These are phyloP conservation scores for Polydrusus cervinus DNA, from an alignment of 2,888 invertebrate genomes.

Conservation along the genomic window DNA sequence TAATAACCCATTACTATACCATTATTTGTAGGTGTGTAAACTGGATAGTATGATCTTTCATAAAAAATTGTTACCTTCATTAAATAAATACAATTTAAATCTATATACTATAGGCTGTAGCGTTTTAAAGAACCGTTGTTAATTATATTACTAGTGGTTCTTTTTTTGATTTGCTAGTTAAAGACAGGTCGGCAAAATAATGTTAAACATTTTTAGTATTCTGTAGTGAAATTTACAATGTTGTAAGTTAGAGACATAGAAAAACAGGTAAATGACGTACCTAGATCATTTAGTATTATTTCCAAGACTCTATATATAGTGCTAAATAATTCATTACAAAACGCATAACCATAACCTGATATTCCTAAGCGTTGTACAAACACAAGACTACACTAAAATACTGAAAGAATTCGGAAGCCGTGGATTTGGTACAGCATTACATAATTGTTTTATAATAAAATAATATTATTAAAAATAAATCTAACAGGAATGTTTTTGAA, in stretches of 20 bases:
- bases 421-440: no score
- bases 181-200: slow-evolving; percentile 37
- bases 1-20: not conserved
- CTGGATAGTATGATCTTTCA: slow-evolving; percentile 39
- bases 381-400: no score
- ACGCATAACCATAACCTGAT: no score
- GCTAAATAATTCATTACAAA: no score
- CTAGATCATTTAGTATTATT: no score
- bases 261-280: no score
- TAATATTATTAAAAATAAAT: no score
- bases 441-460: no score
- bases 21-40: slow-evolving; percentile 36
- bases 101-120: slow-evolving; percentile 41
- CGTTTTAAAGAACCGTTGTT: slow-evolving; percentile 52
- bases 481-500: no score
- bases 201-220: slow-evolving; percentile 5
- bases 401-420: no score
- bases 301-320: no score
- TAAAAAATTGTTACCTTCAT: slow-evolving; percentile 52
- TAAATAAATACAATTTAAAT: slow-evolving; percentile 46
- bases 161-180: slow-evolving; percentile 42
- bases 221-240: not conserved
- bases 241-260: not conserved
- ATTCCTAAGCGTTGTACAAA: no score
- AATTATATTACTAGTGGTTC: slow-evolving; percentile 41